phyloP scores from a whole-genome alignment of 2,888 invertebrate species.

The Bursaphelenchus okinawaensis region DNA sequence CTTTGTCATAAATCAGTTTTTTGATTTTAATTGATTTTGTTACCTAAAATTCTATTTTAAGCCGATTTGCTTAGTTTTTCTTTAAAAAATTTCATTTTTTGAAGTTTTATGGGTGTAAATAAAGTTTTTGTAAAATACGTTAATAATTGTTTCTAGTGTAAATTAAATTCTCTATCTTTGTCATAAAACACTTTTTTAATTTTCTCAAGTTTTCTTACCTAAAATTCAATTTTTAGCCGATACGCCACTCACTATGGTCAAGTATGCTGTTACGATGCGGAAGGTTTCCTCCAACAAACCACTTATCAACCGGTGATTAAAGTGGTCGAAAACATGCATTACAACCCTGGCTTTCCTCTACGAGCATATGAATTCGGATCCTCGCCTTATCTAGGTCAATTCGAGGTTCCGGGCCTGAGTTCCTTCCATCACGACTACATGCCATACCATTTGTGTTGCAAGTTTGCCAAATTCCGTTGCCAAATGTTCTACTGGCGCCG shows the following conservation, averaged over 20 bases:
- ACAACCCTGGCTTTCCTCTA: constrained; percentile 55
- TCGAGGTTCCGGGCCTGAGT: constrained; percentile 86
- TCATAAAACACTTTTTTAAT: too few relatives aligned
- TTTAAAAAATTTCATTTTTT: too few relatives aligned
- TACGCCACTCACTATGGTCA: constrained; percentile 67
- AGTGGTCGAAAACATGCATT: constrained; percentile 37
- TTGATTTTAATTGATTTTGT: too few relatives aligned
- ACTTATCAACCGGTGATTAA: constrained; percentile 74
- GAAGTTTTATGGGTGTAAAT: too few relatives aligned
- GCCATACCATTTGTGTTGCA: constrained; percentile 88
- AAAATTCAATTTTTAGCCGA: constrained; percentile 30
- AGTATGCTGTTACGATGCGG: constrained; percentile 93
- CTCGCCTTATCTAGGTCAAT: constrained; percentile 87
- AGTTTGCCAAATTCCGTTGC: constrained; percentile 90
- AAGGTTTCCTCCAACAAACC: constrained; percentile 82
- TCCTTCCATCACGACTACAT: constrained; percentile 93
- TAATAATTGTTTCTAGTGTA: too few relatives aligned
- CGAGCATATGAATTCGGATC: constrained; percentile 74
- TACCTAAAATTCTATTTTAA: too few relatives aligned
- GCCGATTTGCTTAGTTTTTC: too few relatives aligned
- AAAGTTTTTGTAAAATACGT: too few relatives aligned
- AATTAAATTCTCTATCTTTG: too few relatives aligned
- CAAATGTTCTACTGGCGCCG: constrained; percentile 82
- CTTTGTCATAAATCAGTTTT: too few relatives aligned
- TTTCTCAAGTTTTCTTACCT: too few relatives aligned